Percentiles rank a stretch among this genome's conserved stretches.
phyloP scores from a whole-genome alignment of 2,888 invertebrate genomes.

The Bombylius major region DNA sequence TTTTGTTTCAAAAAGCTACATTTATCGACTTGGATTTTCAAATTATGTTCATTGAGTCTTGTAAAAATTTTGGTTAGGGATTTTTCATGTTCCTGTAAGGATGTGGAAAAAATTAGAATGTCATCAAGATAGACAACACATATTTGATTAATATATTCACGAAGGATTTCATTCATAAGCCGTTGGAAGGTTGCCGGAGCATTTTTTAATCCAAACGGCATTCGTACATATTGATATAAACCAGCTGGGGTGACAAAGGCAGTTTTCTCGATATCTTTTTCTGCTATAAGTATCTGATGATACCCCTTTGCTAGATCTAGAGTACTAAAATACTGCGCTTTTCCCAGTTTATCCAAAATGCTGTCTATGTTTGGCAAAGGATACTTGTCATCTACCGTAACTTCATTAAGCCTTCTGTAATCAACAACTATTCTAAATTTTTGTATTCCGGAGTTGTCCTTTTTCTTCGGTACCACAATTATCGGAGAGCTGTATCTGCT shows the following conservation, averaged over 20 bases:
- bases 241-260: conserved; percentile 11
- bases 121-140: background rate
- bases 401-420: conserved; percentile 8
- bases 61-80: background rate
- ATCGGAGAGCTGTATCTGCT: conserved; percentile 8
- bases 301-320: conserved; percentile 8
- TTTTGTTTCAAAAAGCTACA: background rate
- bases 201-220: conserved; percentile 11
- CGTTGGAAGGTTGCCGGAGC: conserved; percentile 9
- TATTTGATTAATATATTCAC: background rate
- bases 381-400: conserved; percentile 9
- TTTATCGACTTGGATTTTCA: too few species aligned
- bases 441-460: conserved; percentile 7
- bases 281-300: background rate
- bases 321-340: conserved; percentile 10
- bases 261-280: conserved; percentile 12
- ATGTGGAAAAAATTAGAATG: background rate
- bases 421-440: conserved; percentile 10
- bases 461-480: conserved; percentile 8
- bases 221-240: conserved; percentile 9
- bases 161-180: conserved; percentile 7
- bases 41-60: too few species aligned
- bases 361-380: conserved; percentile 8
- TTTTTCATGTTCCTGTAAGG: background rate
- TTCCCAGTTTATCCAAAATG: conserved; percentile 9